These are phyloP conservation scores for Verasper variegatus DNA, from an alignment of 2,113 vertebrate species.

Conservation along the genomic window DNA sequence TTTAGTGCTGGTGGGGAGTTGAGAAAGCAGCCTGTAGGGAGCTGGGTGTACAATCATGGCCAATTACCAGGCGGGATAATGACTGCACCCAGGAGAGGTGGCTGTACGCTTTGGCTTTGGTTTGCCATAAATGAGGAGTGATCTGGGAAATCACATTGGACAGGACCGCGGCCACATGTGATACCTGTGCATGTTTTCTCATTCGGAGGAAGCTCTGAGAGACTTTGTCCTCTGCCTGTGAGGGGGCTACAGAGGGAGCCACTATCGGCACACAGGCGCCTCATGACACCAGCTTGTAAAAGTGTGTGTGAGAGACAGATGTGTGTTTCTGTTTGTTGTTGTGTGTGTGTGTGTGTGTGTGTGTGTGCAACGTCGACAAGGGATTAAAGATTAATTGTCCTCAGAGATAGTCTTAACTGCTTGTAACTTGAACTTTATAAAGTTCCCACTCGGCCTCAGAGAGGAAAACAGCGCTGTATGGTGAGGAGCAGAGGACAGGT, in stretches of 20 bases:
- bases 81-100: constrained; percentile 32
- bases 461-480: constrained; percentile 60
- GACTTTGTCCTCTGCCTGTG: constrained; percentile 70
- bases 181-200: constrained; percentile 28
- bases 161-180: constrained; percentile 24
- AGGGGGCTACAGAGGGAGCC: constrained; percentile 21
- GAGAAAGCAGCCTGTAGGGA: constrained; percentile 29
- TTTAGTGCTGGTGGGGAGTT: constrained; percentile 13
- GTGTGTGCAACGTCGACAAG: constrained; percentile 23
- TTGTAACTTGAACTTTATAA: constrained; percentile 71
- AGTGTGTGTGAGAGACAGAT: constrained; percentile 50
- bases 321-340: constrained; percentile 43
- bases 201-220: constrained; percentile 47
- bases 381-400: constrained; percentile 82
- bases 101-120: constrained; percentile 26
- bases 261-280: constrained; percentile 61
- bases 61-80: constrained; percentile 41
- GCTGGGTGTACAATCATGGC: constrained; percentile 30
- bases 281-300: constrained; percentile 67
- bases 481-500: constrained; percentile 47
- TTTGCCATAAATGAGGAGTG: constrained; percentile 34
- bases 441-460: constrained; percentile 66
- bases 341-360: constrained; percentile 24
- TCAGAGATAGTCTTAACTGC: constrained; percentile 75
- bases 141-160: constrained; percentile 29